Percentiles rank a stretch among this genome's conserved stretches.
phyloP scores from a whole-genome alignment of 2,797 vertebrate species.

The Diglossa cyanea region DNA sequence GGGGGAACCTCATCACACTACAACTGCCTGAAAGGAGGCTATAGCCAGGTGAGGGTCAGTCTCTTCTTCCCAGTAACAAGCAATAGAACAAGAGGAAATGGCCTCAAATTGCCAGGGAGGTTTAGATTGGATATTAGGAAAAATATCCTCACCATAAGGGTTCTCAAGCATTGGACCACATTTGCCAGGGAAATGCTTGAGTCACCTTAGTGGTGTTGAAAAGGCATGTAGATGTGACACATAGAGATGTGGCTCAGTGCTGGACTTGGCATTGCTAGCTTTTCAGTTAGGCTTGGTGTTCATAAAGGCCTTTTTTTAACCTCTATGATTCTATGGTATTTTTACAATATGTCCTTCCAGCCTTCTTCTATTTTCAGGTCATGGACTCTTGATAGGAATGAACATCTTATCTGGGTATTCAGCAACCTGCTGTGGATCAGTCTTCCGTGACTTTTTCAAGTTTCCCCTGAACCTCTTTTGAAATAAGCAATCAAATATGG shows the following conservation, averaged over 20 bases:
- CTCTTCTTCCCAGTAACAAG: neutral
- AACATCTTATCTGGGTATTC: neutral
- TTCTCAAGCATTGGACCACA: neutral
- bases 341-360: neutral
- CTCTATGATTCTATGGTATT: neutral
- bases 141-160: rapidly evolving
- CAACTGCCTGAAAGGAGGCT: neutral
- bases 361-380: neutral
- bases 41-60: rapidly evolving
- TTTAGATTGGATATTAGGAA: neutral
- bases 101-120: neutral
- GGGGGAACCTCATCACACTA: rapidly evolving
- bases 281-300: neutral
- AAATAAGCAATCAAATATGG: neutral
- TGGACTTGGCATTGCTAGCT: neutral
- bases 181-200: neutral
- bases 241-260: neutral
- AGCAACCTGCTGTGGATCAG: neutral
- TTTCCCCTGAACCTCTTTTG: neutral
- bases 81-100: rapidly evolving
- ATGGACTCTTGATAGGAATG: neutral
- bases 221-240: neutral
- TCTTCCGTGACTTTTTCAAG: neutral
- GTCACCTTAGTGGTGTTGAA: neutral
- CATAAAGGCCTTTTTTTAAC: neutral